Evolutionary conservation across 1,140 invertebrate genomes (phyloP), one percentile per base, ranked within the genome.

Genomic region (Metopolophium dirhodum): DNA sequence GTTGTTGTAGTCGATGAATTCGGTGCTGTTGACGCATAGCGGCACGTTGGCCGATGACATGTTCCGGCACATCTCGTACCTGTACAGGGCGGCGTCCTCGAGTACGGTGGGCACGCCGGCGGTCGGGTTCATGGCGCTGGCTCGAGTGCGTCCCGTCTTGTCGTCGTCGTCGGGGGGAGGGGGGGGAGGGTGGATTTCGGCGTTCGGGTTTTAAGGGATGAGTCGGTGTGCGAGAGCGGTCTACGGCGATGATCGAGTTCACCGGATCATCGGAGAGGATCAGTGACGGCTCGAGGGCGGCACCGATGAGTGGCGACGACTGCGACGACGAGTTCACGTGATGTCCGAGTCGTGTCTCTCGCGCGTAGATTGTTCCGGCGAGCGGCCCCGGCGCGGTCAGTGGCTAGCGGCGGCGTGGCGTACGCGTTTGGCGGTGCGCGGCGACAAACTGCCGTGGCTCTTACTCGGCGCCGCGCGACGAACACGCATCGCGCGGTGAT

Each of bases 51-150:
- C 35, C 7, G 49, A 35, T 2, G 91, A 54, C 23, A 92, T 35
- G 77, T 92, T 92, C 35, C 37, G n/a, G 35, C 91, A 92, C 68
- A 30, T 92, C 45, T 90, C 54, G 88, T 90, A 90, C 88, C 51
- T 54, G 37, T 61, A 90, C n/a, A 54, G 3, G 35, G 23, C 51
- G 11, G 88, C 37, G 3, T 35, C 47, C 35, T 89, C 49, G 35
- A 22, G 23, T 20, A 18, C 9, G 85, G 23, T 23, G 85, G 85
- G 41, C 35, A 41, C 41, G 37, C 23, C 37, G 1, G 9, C 23
- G 23, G 83, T 41, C 37, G 83, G 83, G 23, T 85, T 37, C n/a
- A 35, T 83, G 82, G 61, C 41, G 82, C 14, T 83, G 35, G 45
- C 18, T 26, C 45, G 83, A 45, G 83, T 18, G 2, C 11, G 41